phyloP scores from a whole-genome alignment of 1,140 invertebrate genomes.

The Drosophila sp. region DNA sequence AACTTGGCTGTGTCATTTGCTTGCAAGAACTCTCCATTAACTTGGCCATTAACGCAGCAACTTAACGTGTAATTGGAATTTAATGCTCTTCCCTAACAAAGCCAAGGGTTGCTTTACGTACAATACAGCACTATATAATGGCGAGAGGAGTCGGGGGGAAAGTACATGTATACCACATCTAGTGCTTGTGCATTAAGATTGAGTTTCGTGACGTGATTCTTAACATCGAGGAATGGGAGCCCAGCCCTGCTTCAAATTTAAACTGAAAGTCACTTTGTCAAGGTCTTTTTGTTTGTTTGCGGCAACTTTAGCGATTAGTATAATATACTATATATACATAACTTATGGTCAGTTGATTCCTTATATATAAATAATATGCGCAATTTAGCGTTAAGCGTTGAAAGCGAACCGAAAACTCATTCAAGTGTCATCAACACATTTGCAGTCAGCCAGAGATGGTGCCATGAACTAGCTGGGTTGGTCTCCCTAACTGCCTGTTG shows the following conservation, averaged over 20 bases:
- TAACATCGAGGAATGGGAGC: background rate
- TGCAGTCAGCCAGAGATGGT: slow-evolving; percentile 19
- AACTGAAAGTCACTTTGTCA: slow-evolving; percentile 14
- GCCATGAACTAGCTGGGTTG: slow-evolving; percentile 23
- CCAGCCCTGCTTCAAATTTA: background rate
- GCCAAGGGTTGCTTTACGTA: slow-evolving; percentile 53
- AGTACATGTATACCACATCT: slow-evolving; percentile 6
- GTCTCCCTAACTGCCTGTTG: slow-evolving; percentile 29
- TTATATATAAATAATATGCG: slow-evolving; percentile 78
- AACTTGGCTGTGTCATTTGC: slow-evolving; percentile 45
- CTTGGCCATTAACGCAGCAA: slow-evolving; percentile 70
- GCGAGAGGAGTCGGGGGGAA: background rate
- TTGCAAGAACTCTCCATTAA: slow-evolving; percentile 49
- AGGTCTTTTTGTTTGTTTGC: slow-evolving; percentile 9
- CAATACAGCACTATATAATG: background rate
- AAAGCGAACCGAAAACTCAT: slow-evolving; percentile 66
- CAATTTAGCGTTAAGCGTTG: slow-evolving; percentile 67
- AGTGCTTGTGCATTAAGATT: slow-evolving; percentile 41
- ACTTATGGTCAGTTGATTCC: slow-evolving; percentile 78
- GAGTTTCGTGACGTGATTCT: slow-evolving; percentile 39
- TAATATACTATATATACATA: slow-evolving; percentile 60
- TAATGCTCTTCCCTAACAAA: slow-evolving; percentile 56
- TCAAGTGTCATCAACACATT: slow-evolving; percentile 76
- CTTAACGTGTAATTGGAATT: slow-evolving; percentile 76
- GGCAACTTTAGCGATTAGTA: slow-evolving; percentile 54